Base-by-base conservation (phyloP, 2,888 invertebrate species). In the Rhagophthalmus giganteus region DNA sequence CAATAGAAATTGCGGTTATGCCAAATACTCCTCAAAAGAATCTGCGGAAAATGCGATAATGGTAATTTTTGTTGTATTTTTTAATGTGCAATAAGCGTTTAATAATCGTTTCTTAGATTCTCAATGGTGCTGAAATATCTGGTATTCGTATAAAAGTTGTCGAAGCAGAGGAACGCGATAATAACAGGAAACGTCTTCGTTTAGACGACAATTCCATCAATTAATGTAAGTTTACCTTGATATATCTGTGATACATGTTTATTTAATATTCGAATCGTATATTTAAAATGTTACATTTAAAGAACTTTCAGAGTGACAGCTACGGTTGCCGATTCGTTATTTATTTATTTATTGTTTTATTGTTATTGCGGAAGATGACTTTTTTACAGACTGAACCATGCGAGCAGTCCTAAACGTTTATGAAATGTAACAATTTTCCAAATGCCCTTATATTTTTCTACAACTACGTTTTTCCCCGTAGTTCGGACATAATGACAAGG, bases 1-100 rank as follows among this genome's bases (percentile, higher is more conserved):
- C 34, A 90, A 93, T 69, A 90, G 91, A 70, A 94, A 92, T 66
- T 94, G 91, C 74, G 95, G 95, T 0, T 95, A 93, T 75, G 94
- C 91, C 3, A 90, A 92, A 66, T 95, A 88, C 75, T 87, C 91
- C 2, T 80, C 79, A 34, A 80, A 78, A 40, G 82, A 85, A 26
- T 85, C 89, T 54, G 94, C 94, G 1, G 81, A 85, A 59, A 79
- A 82, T 62, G 91, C 92, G 1, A 88, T 90, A 33, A 79, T 78
- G 74, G 85, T 84, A 74, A 62, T 64, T 60, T 14, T 15, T 15
- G 15, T 38, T 34, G 26, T 27, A 9, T 24, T 20, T 9, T 12
- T 24, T 4, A 8, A 11, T 31, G 12, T 24, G 34, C 2, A n/a
- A 7, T 34, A 15, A 15, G 8, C 10, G 27, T 10, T 9, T 9